Evolutionary conservation across 1,140 invertebrate genomes (phyloP).

Genomic region (Apis cerana): DNA sequence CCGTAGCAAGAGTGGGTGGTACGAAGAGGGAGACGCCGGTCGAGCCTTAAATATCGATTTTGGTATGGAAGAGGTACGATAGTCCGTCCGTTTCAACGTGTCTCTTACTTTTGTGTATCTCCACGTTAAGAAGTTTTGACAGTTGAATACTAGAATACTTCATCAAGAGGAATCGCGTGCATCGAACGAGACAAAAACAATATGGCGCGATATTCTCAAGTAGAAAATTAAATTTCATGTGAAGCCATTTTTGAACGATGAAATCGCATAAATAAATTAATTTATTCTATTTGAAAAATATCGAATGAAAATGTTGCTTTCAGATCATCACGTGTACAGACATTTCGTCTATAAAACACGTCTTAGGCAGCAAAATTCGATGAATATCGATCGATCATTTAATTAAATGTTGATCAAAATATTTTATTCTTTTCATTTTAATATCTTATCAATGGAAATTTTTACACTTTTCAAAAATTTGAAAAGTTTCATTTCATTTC

Average conservation of each 20-base stretch:
- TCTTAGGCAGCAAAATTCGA: constrained; percentile 34
- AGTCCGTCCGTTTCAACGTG: constrained; percentile 49
- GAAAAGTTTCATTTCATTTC: neutral
- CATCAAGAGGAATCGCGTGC: constrained; percentile 35
- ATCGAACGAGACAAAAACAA: constrained; percentile 36
- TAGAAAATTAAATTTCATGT: constrained; percentile 25
- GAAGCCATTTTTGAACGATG: constrained; percentile 5
- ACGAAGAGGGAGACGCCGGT: constrained; percentile 63
- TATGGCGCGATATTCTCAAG: constrained; percentile 35
- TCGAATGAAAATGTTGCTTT: constrained; percentile 44
- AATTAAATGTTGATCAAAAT: constrained; percentile 29
- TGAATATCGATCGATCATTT: constrained; percentile 32
- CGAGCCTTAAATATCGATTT: constrained; percentile 76
- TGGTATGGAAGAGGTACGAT: constrained; percentile 63
- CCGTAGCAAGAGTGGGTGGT: constrained; percentile 53
- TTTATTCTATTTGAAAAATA: neutral
- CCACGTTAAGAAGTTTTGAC: constrained; percentile 40
- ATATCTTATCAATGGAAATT: neutral
- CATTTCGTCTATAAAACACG: constrained; percentile 35
- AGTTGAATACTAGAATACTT: constrained; percentile 18
- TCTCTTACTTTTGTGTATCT: constrained; percentile 40
- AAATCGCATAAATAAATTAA: constrained; percentile 6
- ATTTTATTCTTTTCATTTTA: constrained; percentile 24
- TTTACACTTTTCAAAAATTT: constrained; percentile 1
- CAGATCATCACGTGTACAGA: constrained; percentile 39